Evolutionary conservation across 2,113 vertebrate species (phyloP), one percentile per base, ranked within the genome.

Genomic region (Cyanistes caeruleus): DNA sequence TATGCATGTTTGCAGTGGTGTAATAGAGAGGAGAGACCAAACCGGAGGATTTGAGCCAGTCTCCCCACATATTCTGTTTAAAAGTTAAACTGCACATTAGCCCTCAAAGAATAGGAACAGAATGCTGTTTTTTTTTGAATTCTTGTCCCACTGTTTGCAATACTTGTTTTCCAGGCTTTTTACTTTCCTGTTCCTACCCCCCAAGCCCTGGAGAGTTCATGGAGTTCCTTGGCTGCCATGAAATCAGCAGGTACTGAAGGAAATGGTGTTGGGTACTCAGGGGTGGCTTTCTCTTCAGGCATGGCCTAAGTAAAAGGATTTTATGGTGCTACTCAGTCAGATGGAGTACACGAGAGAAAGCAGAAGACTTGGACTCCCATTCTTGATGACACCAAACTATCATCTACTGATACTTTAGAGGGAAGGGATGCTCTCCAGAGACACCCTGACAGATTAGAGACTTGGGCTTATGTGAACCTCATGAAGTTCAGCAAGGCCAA

Each of bases 21-120:
- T 75, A 55, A 67, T 35, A 53, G 43, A 74, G 69, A 94, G 48
- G 17, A 74, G 63, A 86, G 87, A 62, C 75, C 72, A 76, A 73
- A 18, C 27, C 41, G 28, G 52, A 84, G 41, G 37, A 53, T 65
- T 87, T 93, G 80, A 86, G 84, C 33, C 39, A 56, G 25, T 63
- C 31, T 90, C 46, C 33, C n/a, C 43, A 37, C 28, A n/a, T 76
- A n/a, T 84, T 80, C 62, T 23, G 3, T 84, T 80, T 82, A 18
- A 79, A 96, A 79, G 56, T 52, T 69, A 6, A 37, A 30, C 56
- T 80, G 33, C 30, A 65, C 15, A 7, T 83, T 64, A 80, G 49
- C 19, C 16, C 28, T 84, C 39, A 49, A 58, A 89, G 46, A 56
- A 69, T 18, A 65, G 78, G 51, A 85, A 58, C 1, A 20, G 25